Evolutionary conservation across 1,140 invertebrate species (phyloP), one percentile per base, ranked within the genome.

Genomic region (Colletes gigas): DNA sequence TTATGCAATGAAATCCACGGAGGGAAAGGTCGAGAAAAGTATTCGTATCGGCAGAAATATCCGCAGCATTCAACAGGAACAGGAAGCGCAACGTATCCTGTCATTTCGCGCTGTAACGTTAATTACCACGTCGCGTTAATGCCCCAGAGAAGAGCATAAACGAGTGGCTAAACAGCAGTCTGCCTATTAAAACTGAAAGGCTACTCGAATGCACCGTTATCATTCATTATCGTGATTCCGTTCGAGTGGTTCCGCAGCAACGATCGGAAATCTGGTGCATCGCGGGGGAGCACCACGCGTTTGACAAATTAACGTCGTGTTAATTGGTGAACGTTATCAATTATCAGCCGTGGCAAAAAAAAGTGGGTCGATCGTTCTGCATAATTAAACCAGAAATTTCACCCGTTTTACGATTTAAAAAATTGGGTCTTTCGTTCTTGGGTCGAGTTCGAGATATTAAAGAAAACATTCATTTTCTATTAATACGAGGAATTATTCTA

Each of bases 141-240:
- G 60, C 60, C n/a, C 17, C 19, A 47, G 66, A 17, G 41, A 74
- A 55, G 14, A 21, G n/a, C n/a, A 10, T 9, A 15, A 62, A 9
- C n/a, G 57, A 52, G 12, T 17, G 47, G 3, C 70, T 69, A 47
- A 74, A 74, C 65, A 65, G 55, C 47, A 47, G 76, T 41, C 54
- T 55, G 68, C 60, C 77, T 66, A 78, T 77, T 83, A 73, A 78
- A 81, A 85, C 74, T 67, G 77, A 84, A 77, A 82, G 72, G 60
- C 73, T 54, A 63, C 65, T 83, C 68, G 73, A 68, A 54, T 63
- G 69, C 78, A 47, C 82, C 68, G 68, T 88, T 88, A 88, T 86
- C 83, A 71, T 65, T 88, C 77, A 82, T 88, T 86, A 88, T 70
- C 78, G 75, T 54, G 63, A 68, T 21, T 77, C 62, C 44, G 59